phyloP scores from a whole-genome alignment of 2,888 invertebrate genomes.

The Cataglyphis livida region DNA sequence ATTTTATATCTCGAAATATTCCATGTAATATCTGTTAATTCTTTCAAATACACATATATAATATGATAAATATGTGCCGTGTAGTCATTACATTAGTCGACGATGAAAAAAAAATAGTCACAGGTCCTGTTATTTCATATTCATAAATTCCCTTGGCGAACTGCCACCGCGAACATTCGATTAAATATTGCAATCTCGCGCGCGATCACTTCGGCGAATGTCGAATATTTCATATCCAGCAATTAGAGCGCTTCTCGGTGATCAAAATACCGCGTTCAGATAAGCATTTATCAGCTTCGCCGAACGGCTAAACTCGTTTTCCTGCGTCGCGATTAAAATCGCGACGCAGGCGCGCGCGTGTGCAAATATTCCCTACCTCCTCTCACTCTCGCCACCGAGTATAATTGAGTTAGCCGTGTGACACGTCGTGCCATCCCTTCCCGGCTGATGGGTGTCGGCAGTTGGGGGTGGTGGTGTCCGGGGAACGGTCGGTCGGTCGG shows the following conservation, averaged over 20 bases:
- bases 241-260: slow-evolving; percentile 55
- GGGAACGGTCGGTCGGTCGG: slow-evolving; percentile 43
- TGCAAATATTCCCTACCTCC: slow-evolving; percentile 45
- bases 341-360: slow-evolving; percentile 55
- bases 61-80: background rate
- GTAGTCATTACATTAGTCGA: background rate
- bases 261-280: slow-evolving; percentile 51
- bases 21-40: background rate
- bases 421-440: slow-evolving; percentile 72
- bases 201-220: slow-evolving; percentile 34
- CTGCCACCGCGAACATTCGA: slow-evolving; percentile 30
- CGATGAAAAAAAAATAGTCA: background rate
- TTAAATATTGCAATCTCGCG: slow-evolving; percentile 50
- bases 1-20: background rate
- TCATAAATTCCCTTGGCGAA: slow-evolving; percentile 21
- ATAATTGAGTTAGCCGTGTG: slow-evolving; percentile 80
- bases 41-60: background rate
- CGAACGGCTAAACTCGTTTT: slow-evolving; percentile 61
- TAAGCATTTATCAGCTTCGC: slow-evolving; percentile 56
- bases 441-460: slow-evolving; percentile 5
- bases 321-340: slow-evolving; percentile 66
- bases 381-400: slow-evolving; percentile 58
- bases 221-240: slow-evolving; percentile 53
- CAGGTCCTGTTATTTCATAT: slow-evolving; percentile 22
- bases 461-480: slow-evolving; percentile 28